Evolutionary conservation across 2,797 vertebrate genomes (phyloP).

Genomic region (Coregonus ussuriensis): DNA sequence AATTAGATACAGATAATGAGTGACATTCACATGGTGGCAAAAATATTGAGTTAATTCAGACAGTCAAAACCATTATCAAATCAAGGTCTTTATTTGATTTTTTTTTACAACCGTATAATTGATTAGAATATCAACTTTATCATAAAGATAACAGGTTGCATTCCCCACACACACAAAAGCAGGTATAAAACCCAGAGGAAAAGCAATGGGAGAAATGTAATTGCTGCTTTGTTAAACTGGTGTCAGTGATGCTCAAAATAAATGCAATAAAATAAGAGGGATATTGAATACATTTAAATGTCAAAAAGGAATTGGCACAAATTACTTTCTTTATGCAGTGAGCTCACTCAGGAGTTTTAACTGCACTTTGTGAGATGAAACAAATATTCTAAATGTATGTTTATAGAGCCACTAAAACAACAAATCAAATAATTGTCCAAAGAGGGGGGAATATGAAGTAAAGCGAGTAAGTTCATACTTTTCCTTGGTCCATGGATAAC

Average conservation of each 20-base stretch:
- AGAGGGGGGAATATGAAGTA: not conserved
- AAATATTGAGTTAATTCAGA: constrained; percentile 18
- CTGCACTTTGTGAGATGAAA: constrained; percentile 48
- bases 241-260: constrained; percentile 40
- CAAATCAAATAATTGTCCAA: constrained; percentile 8
- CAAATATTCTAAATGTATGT: constrained; percentile 33
- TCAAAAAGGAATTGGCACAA: constrained; percentile 56
- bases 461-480: constrained; percentile 38
- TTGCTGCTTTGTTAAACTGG: constrained; percentile 28
- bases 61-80: constrained; percentile 61
- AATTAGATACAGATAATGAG: not conserved
- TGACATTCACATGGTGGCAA: no score
- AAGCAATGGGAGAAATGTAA: not conserved
- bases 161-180: constrained; percentile 49
- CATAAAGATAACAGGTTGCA: constrained; percentile 38
- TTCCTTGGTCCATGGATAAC: constrained; percentile 38
- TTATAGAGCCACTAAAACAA: constrained; percentile 58
- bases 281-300: constrained; percentile 53
- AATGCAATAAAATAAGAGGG: constrained; percentile 58
- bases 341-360: constrained; percentile 32
- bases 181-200: constrained; percentile 54
- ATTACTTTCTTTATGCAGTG: constrained; percentile 17
- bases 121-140: constrained; percentile 49
- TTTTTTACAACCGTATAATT: constrained; percentile 68
- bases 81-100: constrained; percentile 63